Evolutionary conservation across 2,888 invertebrate genomes (phyloP).

Genomic region (Drosophila basisetae): DNA sequence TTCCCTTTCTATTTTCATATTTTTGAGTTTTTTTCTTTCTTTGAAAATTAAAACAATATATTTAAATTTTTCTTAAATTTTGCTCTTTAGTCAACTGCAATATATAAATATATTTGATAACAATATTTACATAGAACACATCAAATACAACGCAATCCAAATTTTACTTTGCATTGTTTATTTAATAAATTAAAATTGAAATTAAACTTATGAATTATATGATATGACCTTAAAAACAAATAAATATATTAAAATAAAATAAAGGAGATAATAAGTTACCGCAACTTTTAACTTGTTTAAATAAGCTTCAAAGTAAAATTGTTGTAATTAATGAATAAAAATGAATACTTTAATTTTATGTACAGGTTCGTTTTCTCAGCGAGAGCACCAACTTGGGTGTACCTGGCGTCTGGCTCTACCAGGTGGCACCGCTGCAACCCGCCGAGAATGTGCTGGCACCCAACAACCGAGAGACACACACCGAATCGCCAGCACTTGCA

Average conservation of each 20-base stretch:
- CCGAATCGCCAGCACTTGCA: conserved; percentile 83
- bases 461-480: conserved; percentile 87
- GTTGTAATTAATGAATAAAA: too few relatives aligned
- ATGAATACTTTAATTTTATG: not conserved
- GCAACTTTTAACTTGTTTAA: not conserved
- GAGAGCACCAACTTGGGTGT: conserved; percentile 95
- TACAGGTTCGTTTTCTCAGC: conserved; percentile 84
- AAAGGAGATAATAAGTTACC: not conserved
- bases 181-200: not conserved
- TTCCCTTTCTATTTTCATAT: not conserved
- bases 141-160: not conserved
- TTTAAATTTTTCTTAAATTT: not conserved
- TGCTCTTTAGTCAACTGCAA: not conserved
- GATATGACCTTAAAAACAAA: not conserved
- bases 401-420: conserved; percentile 94
- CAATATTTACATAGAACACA: not conserved
- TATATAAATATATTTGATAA: not conserved
- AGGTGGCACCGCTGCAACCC: conserved; percentile 89
- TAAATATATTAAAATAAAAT: not conserved
- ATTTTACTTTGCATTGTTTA: not conserved
- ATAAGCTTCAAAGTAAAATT: not conserved
- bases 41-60: not conserved
- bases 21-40: not conserved
- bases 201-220: not conserved
- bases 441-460: conserved; percentile 89